Evolutionary conservation across 2,797 vertebrate species (phyloP), one percentile per base, ranked within the genome.

Genomic region (Molossus molossus): DNA sequence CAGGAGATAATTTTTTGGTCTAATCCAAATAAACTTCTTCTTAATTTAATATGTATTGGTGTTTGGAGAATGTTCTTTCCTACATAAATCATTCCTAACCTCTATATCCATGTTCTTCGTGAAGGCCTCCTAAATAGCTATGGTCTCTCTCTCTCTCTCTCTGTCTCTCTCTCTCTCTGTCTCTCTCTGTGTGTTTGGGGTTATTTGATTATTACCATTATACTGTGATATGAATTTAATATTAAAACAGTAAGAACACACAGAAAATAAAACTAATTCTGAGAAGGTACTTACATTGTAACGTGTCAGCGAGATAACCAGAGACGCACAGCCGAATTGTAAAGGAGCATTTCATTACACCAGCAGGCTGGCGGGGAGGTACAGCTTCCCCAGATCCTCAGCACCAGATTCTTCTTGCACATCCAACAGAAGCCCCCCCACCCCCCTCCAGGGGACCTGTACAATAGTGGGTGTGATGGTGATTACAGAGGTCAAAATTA

Each of bases 31-130:
- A 87, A 17, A 4, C 15, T 90, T 86, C 29, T 84, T 69, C 55
- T 94, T 48, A 90, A 65, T 94, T 95, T 88, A 85, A 86, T 48
- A 53, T 77, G 62, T 45, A 84, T 73, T 90, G 20, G 29, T 80
- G 29, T 94, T 83, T 91, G 70, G 20, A 77, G 50, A 90, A 91
- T 21, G 40, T 84, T 64, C 20, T 87, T 84, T 88, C 11, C n/a
- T 88, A 80, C 48, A 17, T 85, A 64, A 87, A 50, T 83, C 45
- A 6, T 93, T 96, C 21, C 76, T 88, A 67, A 79, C 33, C 33
- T 88, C n/a, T 67, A 14, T 60, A 37, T 85, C 40, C 62, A 25
- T 72, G 75, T 72, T 76, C 25, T 73, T 70, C 23, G 23, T 17
- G 4, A 90, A 94, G 21, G 9, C 29, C 13, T 64, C n/a, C 14